phyloP scores from a whole-genome alignment of 2,113 vertebrate species.

The Panthera leo region DNA sequence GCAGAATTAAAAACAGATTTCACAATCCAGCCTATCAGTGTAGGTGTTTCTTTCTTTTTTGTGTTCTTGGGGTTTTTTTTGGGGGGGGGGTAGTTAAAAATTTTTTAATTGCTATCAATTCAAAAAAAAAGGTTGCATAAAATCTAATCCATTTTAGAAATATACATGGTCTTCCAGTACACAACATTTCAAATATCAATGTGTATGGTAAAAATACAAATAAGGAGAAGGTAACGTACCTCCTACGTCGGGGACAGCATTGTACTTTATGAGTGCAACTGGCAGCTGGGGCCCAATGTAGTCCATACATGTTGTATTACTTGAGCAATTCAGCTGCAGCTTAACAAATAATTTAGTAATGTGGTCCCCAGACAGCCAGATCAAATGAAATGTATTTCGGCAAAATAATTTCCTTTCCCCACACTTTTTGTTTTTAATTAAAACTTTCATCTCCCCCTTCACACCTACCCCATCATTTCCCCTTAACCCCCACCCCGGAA shows the following conservation, averaged over 20 bases:
- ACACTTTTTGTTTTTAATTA: slow-evolving; percentile 85
- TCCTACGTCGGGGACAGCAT: slow-evolving; percentile 92
- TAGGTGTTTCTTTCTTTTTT: not conserved
- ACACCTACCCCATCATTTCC: not conserved
- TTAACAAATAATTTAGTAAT: slow-evolving; percentile 82
- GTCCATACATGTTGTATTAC: slow-evolving; percentile 81
- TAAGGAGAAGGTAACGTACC: slow-evolving; percentile 88
- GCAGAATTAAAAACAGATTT: not conserved
- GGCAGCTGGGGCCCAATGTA: slow-evolving; percentile 85
- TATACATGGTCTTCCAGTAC: slow-evolving; percentile 94
- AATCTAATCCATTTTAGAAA: slow-evolving; percentile 95
- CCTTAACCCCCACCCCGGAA: slow-evolving; percentile 60
- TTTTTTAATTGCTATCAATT: slow-evolving; percentile 95
- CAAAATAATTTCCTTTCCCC: slow-evolving; percentile 88
- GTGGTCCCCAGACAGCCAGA: slow-evolving; percentile 88
- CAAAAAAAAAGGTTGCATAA: slow-evolving; percentile 93
- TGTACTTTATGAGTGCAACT: slow-evolving; percentile 77
- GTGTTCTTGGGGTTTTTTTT: not conserved
- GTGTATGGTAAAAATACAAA: slow-evolving; percentile 95
- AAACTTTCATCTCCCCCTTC: slow-evolving; percentile 84
- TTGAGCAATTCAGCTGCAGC: slow-evolving; percentile 82
- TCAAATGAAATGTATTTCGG: slow-evolving; percentile 88
- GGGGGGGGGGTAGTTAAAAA: not conserved
- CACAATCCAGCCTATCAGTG: not conserved
- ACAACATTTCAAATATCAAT: slow-evolving; percentile 94